These are phyloP conservation scores for Polypterus bichir DNA, from an alignment of 2,113 vertebrate genomes.

Conservation along the genomic window DNA sequence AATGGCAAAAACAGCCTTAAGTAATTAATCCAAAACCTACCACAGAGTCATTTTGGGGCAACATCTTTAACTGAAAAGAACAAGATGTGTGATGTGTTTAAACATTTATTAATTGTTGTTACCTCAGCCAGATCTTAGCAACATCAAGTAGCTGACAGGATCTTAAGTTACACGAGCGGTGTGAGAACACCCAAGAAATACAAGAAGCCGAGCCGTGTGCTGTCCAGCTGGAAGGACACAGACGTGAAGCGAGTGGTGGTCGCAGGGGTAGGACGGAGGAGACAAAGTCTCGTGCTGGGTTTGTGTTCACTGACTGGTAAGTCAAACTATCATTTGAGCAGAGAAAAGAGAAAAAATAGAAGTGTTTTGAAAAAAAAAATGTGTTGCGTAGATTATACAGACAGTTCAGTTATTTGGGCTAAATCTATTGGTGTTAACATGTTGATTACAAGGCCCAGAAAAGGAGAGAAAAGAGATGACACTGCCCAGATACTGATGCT, in stretches of 20 bases:
- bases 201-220: constrained; percentile 22
- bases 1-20: too few species aligned
- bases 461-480: too few species aligned
- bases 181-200: constrained; percentile 32
- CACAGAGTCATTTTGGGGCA: too few species aligned
- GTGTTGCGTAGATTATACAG: too few species aligned
- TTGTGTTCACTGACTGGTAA: background rate
- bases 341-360: background rate
- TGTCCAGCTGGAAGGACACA: background rate
- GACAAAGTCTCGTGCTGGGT: background rate
- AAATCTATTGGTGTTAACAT: too few species aligned
- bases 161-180: constrained; percentile 40
- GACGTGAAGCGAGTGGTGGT: background rate
- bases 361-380: background rate
- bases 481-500: too few species aligned
- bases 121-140: constrained; percentile 13
- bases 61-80: background rate
- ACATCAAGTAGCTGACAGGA: constrained; percentile 24
- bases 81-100: constrained; percentile 28
- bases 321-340: background rate
- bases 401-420: too few species aligned
- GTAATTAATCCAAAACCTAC: too few species aligned
- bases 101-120: constrained; percentile 35
- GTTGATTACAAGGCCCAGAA: too few species aligned
- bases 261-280: background rate